Conservation (phyloP, 2,888 invertebrate genomes). For the Rhopalosiphum nymphaeae region DNA sequence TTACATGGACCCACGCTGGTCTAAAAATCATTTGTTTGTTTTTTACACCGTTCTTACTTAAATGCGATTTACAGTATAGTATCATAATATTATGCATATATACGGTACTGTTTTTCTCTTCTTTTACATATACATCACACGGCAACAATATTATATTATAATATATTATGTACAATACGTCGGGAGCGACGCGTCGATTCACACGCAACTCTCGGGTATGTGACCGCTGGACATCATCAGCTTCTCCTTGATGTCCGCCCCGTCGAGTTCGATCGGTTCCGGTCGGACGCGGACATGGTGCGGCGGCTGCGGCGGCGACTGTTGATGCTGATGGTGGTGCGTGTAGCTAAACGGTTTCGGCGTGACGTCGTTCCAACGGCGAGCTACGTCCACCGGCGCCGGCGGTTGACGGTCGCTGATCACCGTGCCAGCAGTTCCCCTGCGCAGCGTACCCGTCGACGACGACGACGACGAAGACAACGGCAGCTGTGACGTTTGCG, state of each 20-base stretch:
- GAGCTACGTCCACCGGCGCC: not conserved
- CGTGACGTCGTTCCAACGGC: constrained; percentile 42
- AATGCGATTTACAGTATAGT: not conserved
- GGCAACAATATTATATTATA: not conserved
- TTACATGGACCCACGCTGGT: not conserved
- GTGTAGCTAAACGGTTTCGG: constrained; percentile 35
- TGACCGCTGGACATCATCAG: constrained; percentile 81
- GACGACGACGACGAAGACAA: not conserved
- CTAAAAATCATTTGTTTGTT: not conserved
- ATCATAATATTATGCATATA: not conserved
- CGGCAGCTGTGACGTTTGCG: not conserved
- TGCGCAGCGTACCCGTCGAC: constrained; percentile 29
- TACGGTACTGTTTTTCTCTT: not conserved
- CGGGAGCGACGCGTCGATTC: not conserved
- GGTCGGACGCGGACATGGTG: not conserved
- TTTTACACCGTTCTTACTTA: not conserved
- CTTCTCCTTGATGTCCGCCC: constrained; percentile 88
- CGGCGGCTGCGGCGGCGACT: not conserved
- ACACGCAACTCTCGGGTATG: constrained; percentile 90
- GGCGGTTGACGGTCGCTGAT: constrained; percentile 13
- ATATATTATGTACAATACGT: not conserved
- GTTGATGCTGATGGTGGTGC: not conserved
- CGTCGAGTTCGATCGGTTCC: constrained; percentile 73
- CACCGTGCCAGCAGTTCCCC: not conserved
- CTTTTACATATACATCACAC: not conserved